Percentiles rank a stretch among this genome's conserved stretches.
These are phyloP conservation scores for Cyclina sinensis DNA, from an alignment of 1,140 invertebrate genomes.

Conservation along the genomic window DNA sequence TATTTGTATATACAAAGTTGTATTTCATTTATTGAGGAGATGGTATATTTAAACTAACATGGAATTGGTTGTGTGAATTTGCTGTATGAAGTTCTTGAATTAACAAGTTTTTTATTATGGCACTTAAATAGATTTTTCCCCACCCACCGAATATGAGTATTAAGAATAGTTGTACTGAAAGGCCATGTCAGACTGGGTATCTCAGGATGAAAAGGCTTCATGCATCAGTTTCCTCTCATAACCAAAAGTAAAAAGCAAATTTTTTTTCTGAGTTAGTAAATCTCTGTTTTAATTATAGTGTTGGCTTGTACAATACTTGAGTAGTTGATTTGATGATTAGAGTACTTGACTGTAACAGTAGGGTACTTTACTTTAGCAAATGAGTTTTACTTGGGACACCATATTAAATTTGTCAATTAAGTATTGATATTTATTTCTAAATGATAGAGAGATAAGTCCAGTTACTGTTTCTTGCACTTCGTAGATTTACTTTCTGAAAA, in stretches of 20 bases:
- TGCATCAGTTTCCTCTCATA: too few relatives aligned
- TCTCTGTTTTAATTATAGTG: too few relatives aligned
- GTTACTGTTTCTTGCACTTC: background rate
- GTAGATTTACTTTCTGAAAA: conserved; percentile 2
- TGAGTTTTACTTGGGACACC: too few relatives aligned
- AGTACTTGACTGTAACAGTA: too few relatives aligned
- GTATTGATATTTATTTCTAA: conserved; percentile 5
- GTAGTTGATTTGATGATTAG: too few relatives aligned
- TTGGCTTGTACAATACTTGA: too few relatives aligned
- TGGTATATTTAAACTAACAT: conserved; percentile 55
- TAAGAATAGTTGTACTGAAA: background rate
- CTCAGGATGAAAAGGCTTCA: too few relatives aligned
- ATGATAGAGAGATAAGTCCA: background rate
- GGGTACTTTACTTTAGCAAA: too few relatives aligned
- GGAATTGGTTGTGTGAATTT: conserved; percentile 33
- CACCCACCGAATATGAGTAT: background rate
- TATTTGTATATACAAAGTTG: conserved; percentile 32
- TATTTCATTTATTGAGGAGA: background rate
- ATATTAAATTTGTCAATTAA: background rate
- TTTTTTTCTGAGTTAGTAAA: too few relatives aligned
- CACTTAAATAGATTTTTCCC: background rate
- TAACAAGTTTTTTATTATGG: conserved; percentile 25
- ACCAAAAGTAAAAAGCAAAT: too few relatives aligned
- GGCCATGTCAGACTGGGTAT: background rate
- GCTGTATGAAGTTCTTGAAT: background rate